These are phyloP conservation scores for Rhinella marina DNA, from an alignment of 2,797 vertebrate species.

Conservation along the genomic window DNA sequence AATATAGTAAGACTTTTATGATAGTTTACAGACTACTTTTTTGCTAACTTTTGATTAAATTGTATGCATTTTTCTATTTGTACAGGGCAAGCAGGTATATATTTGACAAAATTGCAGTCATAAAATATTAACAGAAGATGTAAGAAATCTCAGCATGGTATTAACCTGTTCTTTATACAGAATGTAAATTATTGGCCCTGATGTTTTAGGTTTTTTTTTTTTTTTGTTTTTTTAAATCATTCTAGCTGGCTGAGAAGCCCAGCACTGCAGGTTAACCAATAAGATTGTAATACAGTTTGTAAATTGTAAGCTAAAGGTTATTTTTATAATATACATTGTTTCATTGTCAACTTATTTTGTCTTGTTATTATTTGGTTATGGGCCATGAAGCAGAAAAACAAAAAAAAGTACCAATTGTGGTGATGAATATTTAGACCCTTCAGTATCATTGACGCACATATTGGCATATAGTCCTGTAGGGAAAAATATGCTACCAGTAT, in stretches of 20 bases:
- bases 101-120: slow-evolving; percentile 87
- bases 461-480: background rate
- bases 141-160: slow-evolving; percentile 94
- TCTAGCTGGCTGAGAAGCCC: slow-evolving; percentile 78
- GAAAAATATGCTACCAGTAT: too few species aligned
- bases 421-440: background rate
- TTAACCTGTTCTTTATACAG: slow-evolving; percentile 82
- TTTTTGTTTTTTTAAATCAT: slow-evolving; percentile 73
- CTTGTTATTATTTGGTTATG: slow-evolving; percentile 72
- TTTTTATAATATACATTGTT: slow-evolving; percentile 94
- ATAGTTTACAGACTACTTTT: slow-evolving; percentile 87
- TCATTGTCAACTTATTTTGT: slow-evolving; percentile 76
- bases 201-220: slow-evolving; percentile 83
- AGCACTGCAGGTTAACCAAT: slow-evolving; percentile 81
- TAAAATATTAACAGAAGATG: slow-evolving; percentile 98
- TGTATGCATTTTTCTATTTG: slow-evolving; percentile 93
- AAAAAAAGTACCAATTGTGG: background rate
- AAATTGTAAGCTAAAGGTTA: slow-evolving; percentile 99
- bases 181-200: slow-evolving; percentile 96
- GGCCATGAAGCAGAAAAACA: background rate
- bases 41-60: slow-evolving; percentile 82
- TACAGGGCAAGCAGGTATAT: slow-evolving; percentile 93
- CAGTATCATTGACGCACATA: background rate
- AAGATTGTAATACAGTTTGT: slow-evolving; percentile 98
- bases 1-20: slow-evolving; percentile 81